Evolutionary conservation across 1,140 invertebrate species (phyloP), one percentile per base, ranked within the genome.

Genomic region (Drosophila mauritiana): DNA sequence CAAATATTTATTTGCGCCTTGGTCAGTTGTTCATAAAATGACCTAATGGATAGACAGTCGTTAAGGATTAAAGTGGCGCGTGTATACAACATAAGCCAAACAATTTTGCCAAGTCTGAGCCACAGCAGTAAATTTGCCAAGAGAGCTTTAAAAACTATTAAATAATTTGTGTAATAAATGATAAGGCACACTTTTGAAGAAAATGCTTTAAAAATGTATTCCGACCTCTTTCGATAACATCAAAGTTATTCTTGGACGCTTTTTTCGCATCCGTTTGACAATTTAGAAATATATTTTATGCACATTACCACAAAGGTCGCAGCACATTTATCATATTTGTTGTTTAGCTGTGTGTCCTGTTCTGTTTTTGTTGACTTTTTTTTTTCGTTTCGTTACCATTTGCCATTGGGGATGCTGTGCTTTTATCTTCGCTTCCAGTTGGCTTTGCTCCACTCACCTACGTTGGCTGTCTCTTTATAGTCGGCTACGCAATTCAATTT

Each of bases 401-500:
- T 43, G 51, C 55, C 42, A 42, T 39, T 37, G 64, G 63, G 51
- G 17, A 34, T 27, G 22, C 42, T 70, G 57, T 40, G 43, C 69
- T 73, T 54, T 52, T 55, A 54, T 74, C 69, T 63, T 12, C 57
- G 31, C 36, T 74, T 74, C 70, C 52, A 74, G 70, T 75, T 75
- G 45, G 70, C 59, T 74, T 75, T 64, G 43, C 75, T 57, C 46
- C 59, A 73, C 68, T 85, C 79, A 85, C 81, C 81, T 85, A 85
- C 82, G 78, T 63, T 56, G 73, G 52, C 69, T 74, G 69, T 69
- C 51, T 86, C 65, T 76, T 86, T 86, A 78, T 75, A 78, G 69
- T 54, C 55, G 52, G 72, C 70, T 68, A 86, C 83, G 78, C 70
- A 76, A 82, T 86, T 86, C 78, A 86, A 86, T 86, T 86, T 86